phyloP scores from a whole-genome alignment of 64 coral and sea anemone species.

The Dendronephthya gigantea region DNA sequence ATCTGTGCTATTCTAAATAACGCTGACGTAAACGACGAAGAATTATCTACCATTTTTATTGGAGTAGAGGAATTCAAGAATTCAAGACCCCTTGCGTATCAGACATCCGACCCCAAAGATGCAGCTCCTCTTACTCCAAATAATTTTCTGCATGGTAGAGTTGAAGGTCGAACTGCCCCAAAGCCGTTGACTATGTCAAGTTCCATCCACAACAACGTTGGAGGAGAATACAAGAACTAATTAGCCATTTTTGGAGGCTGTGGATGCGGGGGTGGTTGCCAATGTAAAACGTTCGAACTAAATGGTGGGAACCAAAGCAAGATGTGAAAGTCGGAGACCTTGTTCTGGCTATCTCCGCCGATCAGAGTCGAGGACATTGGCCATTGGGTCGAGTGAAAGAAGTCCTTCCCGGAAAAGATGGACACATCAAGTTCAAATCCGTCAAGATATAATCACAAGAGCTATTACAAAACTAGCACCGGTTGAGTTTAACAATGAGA shows the following conservation, averaged over 20 bases:
- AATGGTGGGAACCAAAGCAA: background rate
- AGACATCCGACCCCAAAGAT: background rate
- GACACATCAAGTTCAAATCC: background rate
- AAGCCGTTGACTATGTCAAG: background rate
- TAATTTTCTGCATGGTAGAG: background rate
- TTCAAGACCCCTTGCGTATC: background rate
- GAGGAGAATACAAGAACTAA: background rate
- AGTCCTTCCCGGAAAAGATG: background rate
- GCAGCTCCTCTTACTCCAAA: background rate
- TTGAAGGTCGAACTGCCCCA: background rate
- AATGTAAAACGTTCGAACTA: background rate
- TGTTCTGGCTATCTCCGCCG: background rate
- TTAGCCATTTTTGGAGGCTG: background rate
- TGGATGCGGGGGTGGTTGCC: background rate
- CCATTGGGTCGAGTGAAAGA: background rate
- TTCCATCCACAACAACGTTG: background rate
- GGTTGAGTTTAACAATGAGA: background rate
- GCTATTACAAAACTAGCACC: background rate
- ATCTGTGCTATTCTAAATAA: background rate
- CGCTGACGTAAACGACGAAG: background rate
- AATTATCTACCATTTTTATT: background rate
- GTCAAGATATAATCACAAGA: background rate
- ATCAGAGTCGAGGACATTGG: background rate
- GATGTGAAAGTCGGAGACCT: background rate
- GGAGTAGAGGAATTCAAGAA: background rate